These are phyloP conservation scores for Somateria mollissima DNA, from an alignment of 2,797 vertebrate species.

Conservation along the genomic window DNA sequence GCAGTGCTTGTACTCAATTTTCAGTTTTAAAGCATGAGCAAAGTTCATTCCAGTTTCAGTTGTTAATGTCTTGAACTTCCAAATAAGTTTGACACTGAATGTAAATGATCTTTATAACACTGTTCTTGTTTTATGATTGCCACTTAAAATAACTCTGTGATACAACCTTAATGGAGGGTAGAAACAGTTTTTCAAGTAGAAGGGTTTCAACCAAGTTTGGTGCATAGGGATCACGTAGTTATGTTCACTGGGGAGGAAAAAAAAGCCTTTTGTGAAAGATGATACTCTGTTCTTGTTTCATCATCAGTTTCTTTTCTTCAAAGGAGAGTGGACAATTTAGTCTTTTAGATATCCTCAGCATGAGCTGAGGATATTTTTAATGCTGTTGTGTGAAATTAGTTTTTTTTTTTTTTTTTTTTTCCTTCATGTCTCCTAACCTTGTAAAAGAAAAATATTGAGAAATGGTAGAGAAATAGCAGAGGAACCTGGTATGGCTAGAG, in stretches of 20 bases:
- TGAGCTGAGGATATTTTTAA: not conserved
- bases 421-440: not conserved
- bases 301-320: not conserved
- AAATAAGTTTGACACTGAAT: not conserved
- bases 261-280: not conserved
- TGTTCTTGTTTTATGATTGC: not conserved
- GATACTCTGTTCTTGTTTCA: not conserved
- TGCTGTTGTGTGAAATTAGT: not conserved
- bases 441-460: not conserved
- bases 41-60: not conserved
- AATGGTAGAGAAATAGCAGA: not conserved
- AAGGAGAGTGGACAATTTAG: not conserved
- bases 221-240: not conserved
- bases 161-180: not conserved
- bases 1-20: not conserved
- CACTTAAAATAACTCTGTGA: not conserved
- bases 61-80: not conserved
- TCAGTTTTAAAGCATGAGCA: not conserved
- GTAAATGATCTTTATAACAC: not conserved
- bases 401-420: not conserved
- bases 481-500: not conserved
- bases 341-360: not conserved
- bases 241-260: not conserved
- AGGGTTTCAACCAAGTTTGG: not conserved
- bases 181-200: not conserved